Percentiles rank a stretch among this genome's conserved stretches.
Evolutionary conservation across 2,113 vertebrate species (phyloP).

Genomic region (Platysternon megacephalum): DNA sequence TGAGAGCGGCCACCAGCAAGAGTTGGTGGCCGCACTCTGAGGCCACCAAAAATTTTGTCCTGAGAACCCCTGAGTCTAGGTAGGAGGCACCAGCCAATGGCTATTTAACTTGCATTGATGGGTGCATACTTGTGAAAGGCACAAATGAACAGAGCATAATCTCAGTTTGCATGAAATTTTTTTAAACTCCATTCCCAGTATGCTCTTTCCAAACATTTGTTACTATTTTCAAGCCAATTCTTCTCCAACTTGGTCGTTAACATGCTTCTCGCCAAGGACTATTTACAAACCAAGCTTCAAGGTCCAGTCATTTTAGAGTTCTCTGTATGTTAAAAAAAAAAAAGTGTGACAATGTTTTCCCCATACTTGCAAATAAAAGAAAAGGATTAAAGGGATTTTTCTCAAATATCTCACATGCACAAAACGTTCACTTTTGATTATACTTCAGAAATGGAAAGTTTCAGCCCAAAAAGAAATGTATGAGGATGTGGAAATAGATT

Average conservation of each 20-base stretch:
- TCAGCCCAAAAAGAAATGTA: neutral
- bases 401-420: neutral
- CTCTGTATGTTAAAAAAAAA: neutral
- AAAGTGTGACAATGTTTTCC: neutral
- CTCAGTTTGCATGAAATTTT: neutral
- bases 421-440: neutral
- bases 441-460: neutral
- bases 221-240: neutral
- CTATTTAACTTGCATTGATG: slow-evolving; percentile 35
- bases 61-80: no score
- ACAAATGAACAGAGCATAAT: slow-evolving; percentile 48
- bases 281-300: neutral
- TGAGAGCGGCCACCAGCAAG: no score
- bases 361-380: neutral
- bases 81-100: neutral
- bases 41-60: no score
- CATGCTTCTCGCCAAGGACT: neutral
- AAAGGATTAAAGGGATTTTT: neutral
- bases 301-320: neutral
- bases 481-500: neutral
- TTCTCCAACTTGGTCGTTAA: neutral
- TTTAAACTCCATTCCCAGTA: neutral
- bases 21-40: no score
- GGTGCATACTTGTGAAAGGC: slow-evolving; percentile 61
- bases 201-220: neutral